phyloP scores from a whole-genome alignment of 92 coral and sea anemone genomes.

The Galaxea fascicularis region DNA sequence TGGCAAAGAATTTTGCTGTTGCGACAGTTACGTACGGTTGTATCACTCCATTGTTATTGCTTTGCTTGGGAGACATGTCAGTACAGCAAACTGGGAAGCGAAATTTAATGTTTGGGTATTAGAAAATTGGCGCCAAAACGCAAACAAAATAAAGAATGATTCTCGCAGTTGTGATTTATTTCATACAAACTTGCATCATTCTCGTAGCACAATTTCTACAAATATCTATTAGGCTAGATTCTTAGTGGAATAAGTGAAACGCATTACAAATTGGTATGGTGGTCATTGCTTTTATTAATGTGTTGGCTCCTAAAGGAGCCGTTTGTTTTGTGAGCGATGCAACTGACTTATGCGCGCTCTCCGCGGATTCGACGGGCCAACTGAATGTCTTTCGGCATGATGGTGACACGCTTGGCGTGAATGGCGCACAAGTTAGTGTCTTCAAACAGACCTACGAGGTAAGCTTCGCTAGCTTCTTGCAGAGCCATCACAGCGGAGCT shows the following conservation, averaged over 20 bases:
- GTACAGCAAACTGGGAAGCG: no score
- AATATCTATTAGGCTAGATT: no score
- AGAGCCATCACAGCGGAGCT: conserved; percentile 87
- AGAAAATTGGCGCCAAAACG: no score
- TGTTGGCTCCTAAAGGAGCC: conserved; percentile 93
- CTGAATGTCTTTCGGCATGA: conserved; percentile 86
- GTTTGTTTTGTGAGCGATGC: conserved; percentile 53
- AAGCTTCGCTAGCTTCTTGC: conserved; percentile 85
- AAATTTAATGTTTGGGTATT: no score
- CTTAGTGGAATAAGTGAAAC: background rate
- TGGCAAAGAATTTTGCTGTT: no score
- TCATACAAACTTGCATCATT: no score
- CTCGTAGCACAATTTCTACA: no score
- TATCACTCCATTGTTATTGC: no score
- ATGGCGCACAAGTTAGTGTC: conserved; percentile 92
- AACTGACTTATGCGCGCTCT: conserved; percentile 54
- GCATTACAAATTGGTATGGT: background rate
- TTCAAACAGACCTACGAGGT: conserved; percentile 84
- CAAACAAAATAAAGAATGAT: no score
- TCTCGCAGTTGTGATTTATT: no score
- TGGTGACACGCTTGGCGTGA: conserved; percentile 89
- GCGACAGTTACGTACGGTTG: no score
- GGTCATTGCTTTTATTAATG: conserved; percentile 34
- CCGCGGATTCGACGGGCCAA: conserved; percentile 82
- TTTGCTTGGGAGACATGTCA: no score